phyloP scores from a whole-genome alignment of 2,113 vertebrate genomes.

The Stegostoma tigrinum region DNA sequence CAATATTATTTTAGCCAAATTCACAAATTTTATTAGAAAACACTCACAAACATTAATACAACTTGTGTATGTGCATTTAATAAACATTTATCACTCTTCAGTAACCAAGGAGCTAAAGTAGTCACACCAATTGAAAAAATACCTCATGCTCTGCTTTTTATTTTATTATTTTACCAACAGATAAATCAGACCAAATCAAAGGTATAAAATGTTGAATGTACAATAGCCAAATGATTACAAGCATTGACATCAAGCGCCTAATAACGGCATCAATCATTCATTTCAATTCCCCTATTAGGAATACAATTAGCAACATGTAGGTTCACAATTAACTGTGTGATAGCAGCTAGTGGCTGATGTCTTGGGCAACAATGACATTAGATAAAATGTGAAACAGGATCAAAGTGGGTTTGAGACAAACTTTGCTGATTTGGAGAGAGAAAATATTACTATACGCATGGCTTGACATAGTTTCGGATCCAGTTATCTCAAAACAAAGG shows the following conservation, averaged over 20 bases:
- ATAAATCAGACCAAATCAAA: not conserved
- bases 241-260: not conserved
- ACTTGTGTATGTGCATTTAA: not conserved
- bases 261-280: not conserved
- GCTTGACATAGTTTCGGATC: not conserved
- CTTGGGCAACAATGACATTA: not conserved
- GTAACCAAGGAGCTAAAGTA: not conserved
- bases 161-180: not conserved
- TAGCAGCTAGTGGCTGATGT: not conserved
- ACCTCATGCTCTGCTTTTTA: not conserved
- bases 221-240: not conserved
- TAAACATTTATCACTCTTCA: not conserved
- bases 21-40: not conserved
- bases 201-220: not conserved
- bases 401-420: not conserved
- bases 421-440: not conserved
- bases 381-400: not conserved
- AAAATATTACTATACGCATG: no score
- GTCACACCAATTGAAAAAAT: not conserved
- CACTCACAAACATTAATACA: not conserved
- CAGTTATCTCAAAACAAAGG: slow-evolving; percentile 18
- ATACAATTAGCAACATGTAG: not conserved
- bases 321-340: not conserved
- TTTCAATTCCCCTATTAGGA: not conserved
- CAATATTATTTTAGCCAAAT: not conserved